Evolutionary conservation across 2,113 vertebrate species (phyloP).

Genomic region (Vulpes lagopus): DNA sequence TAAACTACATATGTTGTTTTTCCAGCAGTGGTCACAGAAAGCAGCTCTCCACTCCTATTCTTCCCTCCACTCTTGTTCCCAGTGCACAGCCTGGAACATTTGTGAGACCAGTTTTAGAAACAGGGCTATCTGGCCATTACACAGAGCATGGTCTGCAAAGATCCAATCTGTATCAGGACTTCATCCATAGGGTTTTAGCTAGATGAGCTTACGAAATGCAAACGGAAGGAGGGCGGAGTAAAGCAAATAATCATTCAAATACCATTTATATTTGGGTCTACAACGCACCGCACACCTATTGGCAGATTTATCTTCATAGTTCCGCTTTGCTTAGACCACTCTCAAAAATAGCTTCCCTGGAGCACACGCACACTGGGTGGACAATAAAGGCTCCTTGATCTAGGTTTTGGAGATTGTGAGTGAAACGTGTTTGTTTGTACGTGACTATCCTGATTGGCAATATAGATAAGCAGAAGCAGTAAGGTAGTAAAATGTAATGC

Average conservation of each 20-base stretch:
- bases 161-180: not conserved
- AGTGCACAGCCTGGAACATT: not conserved
- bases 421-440: not conserved
- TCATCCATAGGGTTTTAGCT: not conserved
- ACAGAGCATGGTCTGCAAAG: not conserved
- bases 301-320: not conserved
- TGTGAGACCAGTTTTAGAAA: conserved; percentile 13
- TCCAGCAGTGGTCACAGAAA: not conserved
- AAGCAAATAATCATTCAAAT: conserved; percentile 25
- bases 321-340: not conserved
- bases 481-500: not conserved
- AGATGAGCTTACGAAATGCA: conserved; percentile 19
- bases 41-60: not conserved
- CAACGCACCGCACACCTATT: not conserved
- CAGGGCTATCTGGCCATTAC: not conserved
- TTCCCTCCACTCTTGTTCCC: not conserved
- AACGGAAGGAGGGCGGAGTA: not conserved
- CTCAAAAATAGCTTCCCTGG: conserved; percentile 43
- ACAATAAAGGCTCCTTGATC: not conserved
- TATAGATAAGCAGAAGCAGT: not conserved
- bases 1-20: not conserved
- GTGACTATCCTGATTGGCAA: not conserved
- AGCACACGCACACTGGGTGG: not conserved
- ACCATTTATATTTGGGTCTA: not conserved
- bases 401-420: not conserved